These are phyloP conservation scores for Margaritifera margaritifera DNA, from an alignment of 2,888 invertebrate species.

Conservation along the genomic window DNA sequence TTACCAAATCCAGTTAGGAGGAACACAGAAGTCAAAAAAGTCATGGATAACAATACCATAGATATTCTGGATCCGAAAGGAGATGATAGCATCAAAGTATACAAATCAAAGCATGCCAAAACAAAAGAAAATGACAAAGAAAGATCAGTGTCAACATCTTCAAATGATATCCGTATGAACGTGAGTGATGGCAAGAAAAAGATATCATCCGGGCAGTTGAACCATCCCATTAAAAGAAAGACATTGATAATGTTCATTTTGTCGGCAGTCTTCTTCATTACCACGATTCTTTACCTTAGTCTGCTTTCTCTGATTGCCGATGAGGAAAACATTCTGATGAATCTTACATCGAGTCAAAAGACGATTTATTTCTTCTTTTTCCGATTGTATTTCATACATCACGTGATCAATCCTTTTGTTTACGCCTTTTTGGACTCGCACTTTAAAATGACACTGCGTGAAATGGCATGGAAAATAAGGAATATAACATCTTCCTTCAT, in stretches of 20 bases:
- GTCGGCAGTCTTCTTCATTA: constrained; percentile 24
- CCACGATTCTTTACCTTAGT: constrained; percentile 25
- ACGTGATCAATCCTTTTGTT: constrained; percentile 30
- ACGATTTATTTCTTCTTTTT: constrained; percentile 31
- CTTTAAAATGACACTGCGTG: constrained; percentile 19
- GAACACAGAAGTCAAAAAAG: too few species aligned
- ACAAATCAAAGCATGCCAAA: too few species aligned
- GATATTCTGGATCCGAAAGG: too few species aligned
- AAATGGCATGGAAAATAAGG: not conserved
- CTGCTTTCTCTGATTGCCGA: constrained; percentile 24
- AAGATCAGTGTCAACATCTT: too few species aligned
- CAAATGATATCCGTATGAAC: too few species aligned
- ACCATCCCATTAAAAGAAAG: constrained; percentile 17
- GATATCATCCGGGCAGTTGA: not conserved
- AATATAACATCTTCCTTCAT: too few species aligned
- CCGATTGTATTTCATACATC: constrained; percentile 34
- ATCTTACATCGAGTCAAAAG: constrained; percentile 11
- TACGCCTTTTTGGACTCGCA: constrained; percentile 33
- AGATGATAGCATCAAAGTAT: too few species aligned
- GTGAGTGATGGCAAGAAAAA: too few species aligned
- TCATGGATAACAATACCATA: too few species aligned
- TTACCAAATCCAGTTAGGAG: too few species aligned
- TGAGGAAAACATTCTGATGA: constrained; percentile 11
- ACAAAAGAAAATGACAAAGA: too few species aligned
- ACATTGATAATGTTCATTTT: constrained; percentile 28